Evolutionary conservation across 1,140 invertebrate genomes (phyloP).

Genomic region (Camponotus vicinus): DNA sequence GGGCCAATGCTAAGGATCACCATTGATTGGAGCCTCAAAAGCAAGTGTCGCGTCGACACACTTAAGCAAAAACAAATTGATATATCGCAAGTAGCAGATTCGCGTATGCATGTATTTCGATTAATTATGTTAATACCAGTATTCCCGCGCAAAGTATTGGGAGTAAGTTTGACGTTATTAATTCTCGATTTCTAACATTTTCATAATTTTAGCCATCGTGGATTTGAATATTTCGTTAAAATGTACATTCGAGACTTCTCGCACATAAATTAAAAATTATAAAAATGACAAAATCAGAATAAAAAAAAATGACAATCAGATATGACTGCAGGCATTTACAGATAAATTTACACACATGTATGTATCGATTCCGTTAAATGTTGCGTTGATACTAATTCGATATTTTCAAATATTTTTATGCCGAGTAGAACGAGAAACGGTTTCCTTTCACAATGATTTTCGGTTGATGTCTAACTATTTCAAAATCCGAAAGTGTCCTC

Average conservation of each 20-base stretch:
- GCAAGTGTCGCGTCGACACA: constrained; percentile 43
- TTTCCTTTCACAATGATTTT: not conserved
- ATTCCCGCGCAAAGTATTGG: not conserved
- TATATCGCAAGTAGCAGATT: constrained; percentile 42
- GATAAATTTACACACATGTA: not conserved
- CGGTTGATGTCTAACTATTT: not conserved
- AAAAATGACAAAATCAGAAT: not conserved
- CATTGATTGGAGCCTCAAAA: constrained; percentile 67
- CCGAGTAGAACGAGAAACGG: not conserved
- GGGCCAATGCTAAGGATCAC: constrained; percentile 62
- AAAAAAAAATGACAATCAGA: not conserved
- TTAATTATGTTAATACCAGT: not conserved
- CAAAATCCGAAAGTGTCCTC: constrained; percentile 16
- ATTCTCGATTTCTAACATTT: not conserved
- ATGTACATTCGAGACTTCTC: not conserved
- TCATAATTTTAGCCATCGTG: not conserved
- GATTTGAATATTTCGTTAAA: not conserved
- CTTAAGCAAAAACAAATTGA: constrained; percentile 51
- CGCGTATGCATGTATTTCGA: not conserved
- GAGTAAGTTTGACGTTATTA: not conserved
- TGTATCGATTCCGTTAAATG: not conserved
- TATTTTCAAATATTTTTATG: not conserved
- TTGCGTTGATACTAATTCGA: not conserved
- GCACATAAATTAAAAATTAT: not conserved
- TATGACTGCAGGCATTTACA: not conserved